Conservation (phyloP, 2,113 vertebrate species). For the Pollimyrus isidori region DNA sequence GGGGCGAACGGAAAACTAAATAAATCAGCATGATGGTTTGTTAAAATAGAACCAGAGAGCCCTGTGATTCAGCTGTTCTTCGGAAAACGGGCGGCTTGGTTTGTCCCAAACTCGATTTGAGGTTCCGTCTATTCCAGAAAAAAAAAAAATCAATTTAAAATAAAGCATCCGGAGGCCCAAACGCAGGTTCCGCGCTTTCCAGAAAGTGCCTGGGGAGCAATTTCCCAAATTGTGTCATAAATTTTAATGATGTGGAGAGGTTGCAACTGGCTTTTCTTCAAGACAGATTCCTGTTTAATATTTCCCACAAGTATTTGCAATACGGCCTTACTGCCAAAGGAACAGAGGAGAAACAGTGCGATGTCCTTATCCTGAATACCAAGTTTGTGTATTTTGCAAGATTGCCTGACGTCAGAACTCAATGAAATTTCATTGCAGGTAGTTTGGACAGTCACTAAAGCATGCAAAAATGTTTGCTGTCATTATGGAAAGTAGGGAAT, state of each 20-base stretch:
- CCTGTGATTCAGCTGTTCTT: conserved; percentile 30
- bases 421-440: conserved; percentile 16
- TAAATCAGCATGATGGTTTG: conserved; percentile 17
- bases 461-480: neutral
- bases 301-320: conserved; percentile 44
- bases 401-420: neutral
- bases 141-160: conserved; percentile 41
- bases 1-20: neutral
- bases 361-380: conserved; percentile 14
- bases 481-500: neutral
- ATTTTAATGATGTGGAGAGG: conserved; percentile 53
- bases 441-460: neutral
- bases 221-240: conserved; percentile 54
- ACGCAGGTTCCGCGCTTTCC: conserved; percentile 43
- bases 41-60: conserved; percentile 27
- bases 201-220: conserved; percentile 40
- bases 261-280: conserved; percentile 52
- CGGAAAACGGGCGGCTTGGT: conserved; percentile 32
- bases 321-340: neutral
- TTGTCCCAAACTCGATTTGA: conserved; percentile 47
- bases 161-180: conserved; percentile 42
- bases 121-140: conserved; percentile 39
- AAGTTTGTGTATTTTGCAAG: conserved; percentile 4
- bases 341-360: neutral
- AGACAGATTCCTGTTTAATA: conserved; percentile 49